Conservation (phyloP, 2,888 invertebrate genomes). For the Cynaeus angustus region DNA sequence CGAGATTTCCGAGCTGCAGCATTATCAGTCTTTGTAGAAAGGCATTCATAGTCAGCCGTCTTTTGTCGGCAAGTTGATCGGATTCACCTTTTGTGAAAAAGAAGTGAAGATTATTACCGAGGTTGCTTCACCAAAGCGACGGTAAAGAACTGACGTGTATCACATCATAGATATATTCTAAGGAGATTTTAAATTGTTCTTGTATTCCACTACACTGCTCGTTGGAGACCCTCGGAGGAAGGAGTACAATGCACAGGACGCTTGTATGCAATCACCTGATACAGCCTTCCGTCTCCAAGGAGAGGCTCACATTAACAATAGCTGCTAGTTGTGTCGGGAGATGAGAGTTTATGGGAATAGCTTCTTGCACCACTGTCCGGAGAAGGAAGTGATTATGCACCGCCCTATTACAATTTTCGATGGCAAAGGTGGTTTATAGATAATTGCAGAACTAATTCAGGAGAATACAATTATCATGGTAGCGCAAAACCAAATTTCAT, state of each 20-base stretch:
- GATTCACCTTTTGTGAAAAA: conserved; percentile 44
- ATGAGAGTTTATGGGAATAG: conserved; percentile 31
- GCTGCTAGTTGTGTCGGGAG: conserved; percentile 28
- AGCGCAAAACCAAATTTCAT: no score
- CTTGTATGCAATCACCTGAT: conserved; percentile 48
- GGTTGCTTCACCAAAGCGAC: conserved; percentile 20
- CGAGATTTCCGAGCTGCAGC: conserved; percentile 41
- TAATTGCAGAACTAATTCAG: background rate
- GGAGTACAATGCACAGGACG: conserved; percentile 44
- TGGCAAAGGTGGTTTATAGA: conserved; percentile 2
- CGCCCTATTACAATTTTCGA: conserved; percentile 10
- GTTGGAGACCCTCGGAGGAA: conserved; percentile 25
- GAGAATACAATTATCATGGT: no score
- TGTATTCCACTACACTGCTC: conserved; percentile 26
- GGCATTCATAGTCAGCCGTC: conserved; percentile 29
- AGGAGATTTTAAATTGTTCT: conserved; percentile 32
- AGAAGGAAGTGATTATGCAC: conserved; percentile 24
- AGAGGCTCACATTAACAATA: conserved; percentile 38
- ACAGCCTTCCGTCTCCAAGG: conserved; percentile 35
- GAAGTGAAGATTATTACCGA: conserved; percentile 31
- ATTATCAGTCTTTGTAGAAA: conserved; percentile 39
- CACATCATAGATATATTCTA: conserved; percentile 19
- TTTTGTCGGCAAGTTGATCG: conserved; percentile 42
- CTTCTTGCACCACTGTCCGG: conserved; percentile 27
- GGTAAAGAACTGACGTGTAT: conserved; percentile 26